Evolutionary conservation across 2,888 invertebrate genomes (phyloP).

Genomic region (Pelosia muscerda): DNA sequence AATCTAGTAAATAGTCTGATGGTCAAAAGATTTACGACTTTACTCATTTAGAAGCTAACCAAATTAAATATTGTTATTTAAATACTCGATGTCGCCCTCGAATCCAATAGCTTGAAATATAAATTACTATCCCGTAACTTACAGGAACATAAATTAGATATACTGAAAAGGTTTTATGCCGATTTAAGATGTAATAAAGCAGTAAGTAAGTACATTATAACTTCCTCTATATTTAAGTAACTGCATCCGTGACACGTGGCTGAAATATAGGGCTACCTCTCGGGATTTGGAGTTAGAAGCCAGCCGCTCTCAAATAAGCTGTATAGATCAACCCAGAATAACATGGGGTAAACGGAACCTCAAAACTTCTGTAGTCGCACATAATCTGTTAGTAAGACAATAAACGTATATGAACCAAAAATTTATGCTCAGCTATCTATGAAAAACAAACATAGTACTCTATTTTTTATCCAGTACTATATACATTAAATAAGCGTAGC

Average conservation of each 20-base stretch:
- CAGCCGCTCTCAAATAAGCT: not conserved
- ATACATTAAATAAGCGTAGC: conserved; percentile 11
- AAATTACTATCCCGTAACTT: not conserved
- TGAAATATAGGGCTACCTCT: too few species aligned
- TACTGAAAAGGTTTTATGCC: too few species aligned
- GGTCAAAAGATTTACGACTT: not conserved
- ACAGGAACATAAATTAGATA: not conserved
- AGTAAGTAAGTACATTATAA: too few species aligned
- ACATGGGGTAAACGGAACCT: too few species aligned
- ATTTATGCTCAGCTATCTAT: not conserved
- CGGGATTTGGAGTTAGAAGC: not conserved
- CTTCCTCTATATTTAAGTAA: too few species aligned
- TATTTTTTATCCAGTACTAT: conserved; percentile 11
- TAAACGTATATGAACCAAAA: not conserved
- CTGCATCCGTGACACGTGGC: too few species aligned
- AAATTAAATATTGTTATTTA: too few species aligned
- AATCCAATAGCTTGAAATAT: not conserved
- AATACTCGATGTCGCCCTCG: not conserved
- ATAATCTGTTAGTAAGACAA: not conserved
- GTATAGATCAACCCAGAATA: not conserved
- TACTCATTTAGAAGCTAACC: not conserved
- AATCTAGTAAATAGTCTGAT: not conserved
- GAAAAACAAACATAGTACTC: conserved; percentile 13
- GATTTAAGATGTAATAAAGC: too few species aligned
- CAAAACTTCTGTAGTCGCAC: not conserved